Percentiles rank a stretch among this genome's conserved stretches.
Evolutionary conservation across 1,140 invertebrate species (phyloP).

Genomic region (Tenebrio molitor): DNA sequence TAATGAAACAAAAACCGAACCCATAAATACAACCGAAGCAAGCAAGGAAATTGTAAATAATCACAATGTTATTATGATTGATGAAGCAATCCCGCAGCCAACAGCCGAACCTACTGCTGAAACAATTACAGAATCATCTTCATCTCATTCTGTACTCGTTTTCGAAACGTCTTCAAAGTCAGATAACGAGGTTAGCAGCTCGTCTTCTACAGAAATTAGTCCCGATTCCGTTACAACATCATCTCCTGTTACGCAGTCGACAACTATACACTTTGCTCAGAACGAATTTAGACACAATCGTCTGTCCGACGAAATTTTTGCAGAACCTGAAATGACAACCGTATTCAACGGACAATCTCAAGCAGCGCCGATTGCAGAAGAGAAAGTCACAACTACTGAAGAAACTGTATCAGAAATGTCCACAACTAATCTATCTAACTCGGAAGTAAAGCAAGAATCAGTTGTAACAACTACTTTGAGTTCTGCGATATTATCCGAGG

Average conservation of each 20-base stretch:
- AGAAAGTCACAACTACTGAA: neutral
- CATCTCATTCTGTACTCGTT: neutral
- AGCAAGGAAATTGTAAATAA: neutral
- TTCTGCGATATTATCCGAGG: too few species aligned
- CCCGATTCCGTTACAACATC: neutral
- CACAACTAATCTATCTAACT: neutral
- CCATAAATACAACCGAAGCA: too few species aligned
- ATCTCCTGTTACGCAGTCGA: neutral
- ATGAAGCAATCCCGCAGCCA: too few species aligned
- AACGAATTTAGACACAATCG: slow-evolving; percentile 1
- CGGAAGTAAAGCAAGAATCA: too few species aligned
- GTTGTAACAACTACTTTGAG: too few species aligned
- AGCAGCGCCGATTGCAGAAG: neutral
- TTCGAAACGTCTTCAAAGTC: neutral
- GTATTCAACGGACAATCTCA: neutral
- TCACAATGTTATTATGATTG: neutral
- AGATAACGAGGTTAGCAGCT: neutral
- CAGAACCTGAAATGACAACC: slow-evolving; percentile 15
- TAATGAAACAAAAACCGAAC: slow-evolving; percentile 31
- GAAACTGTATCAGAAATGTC: neutral
- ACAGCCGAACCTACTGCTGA: slow-evolving; percentile 32
- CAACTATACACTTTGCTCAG: neutral
- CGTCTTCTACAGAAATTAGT: slow-evolving; percentile 5
- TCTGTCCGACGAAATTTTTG: slow-evolving; percentile 1
- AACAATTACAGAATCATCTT: slow-evolving; percentile 8